Percentiles rank a stretch among this genome's conserved stretches.
phyloP scores from a whole-genome alignment of 1,140 invertebrate species.

The Grapholita molesta region DNA sequence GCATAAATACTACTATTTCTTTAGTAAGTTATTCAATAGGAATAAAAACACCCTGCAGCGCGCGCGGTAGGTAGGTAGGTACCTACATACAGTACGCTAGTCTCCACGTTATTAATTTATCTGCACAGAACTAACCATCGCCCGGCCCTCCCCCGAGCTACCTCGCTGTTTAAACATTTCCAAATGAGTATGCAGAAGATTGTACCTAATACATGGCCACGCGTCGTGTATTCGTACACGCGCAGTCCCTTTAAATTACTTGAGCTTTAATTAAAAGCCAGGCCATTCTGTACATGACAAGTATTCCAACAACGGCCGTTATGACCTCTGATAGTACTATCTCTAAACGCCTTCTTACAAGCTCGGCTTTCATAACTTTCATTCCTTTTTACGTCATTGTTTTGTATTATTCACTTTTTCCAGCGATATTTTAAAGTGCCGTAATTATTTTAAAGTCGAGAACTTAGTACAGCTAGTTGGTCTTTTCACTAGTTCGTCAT shows the following conservation, averaged over 20 bases:
- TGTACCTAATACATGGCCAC: constrained; percentile 59
- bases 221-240: constrained; percentile 35
- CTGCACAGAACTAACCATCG: constrained; percentile 71
- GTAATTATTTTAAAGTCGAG: too few species aligned
- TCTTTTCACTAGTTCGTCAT: too few species aligned
- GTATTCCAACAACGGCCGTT: constrained; percentile 57
- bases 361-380: neutral
- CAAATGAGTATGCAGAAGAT: constrained; percentile 73
- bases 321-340: constrained; percentile 51
- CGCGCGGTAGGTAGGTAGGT: constrained; percentile 56
- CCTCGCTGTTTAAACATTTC: constrained; percentile 70
- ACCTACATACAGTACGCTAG: constrained; percentile 53
- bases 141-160: constrained; percentile 38
- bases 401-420: neutral
- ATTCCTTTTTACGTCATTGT: neutral
- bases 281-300: constrained; percentile 74
- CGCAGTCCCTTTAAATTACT: constrained; percentile 69
- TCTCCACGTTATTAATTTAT: constrained; percentile 75
- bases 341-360: constrained; percentile 39
- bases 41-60: constrained; percentile 35
- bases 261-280: constrained; percentile 71
- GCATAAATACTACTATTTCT: neutral
- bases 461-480: too few species aligned
- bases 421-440: too few species aligned
- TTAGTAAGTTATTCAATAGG: neutral